phyloP scores from a whole-genome alignment of 1,140 invertebrate genomes.

The Zaprionus gabonicus region DNA sequence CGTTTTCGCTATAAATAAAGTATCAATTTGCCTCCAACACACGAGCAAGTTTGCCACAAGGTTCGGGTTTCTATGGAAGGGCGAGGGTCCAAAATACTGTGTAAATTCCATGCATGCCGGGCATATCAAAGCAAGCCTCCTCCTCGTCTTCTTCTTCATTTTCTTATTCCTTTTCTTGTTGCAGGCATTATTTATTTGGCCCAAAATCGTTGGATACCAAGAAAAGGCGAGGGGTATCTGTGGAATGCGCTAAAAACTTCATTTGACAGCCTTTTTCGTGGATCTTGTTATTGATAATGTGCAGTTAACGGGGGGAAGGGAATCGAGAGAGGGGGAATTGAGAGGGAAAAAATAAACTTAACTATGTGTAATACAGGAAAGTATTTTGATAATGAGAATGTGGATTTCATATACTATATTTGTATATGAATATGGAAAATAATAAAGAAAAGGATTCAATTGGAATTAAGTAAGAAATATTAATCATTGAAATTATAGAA shows the following conservation, averaged over 20 bases:
- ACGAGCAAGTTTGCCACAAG: not conserved
- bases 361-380: too few relatives aligned
- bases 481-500: too few relatives aligned
- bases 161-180: not conserved
- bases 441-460: too few relatives aligned
- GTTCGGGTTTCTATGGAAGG: conserved; percentile 69
- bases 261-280: conserved; percentile 13
- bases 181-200: conserved; percentile 45
- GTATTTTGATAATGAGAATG: too few relatives aligned
- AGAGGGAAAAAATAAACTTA: not conserved
- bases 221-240: conserved; percentile 29
- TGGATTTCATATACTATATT: too few relatives aligned
- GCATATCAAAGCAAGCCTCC: conserved; percentile 14
- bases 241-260: conserved; percentile 50
- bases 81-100: conserved; percentile 34
- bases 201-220: conserved; percentile 42
- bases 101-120: conserved; percentile 44
- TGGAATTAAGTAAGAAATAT: too few relatives aligned
- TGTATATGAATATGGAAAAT: too few relatives aligned
- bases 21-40: conserved; percentile 48
- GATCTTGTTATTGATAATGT: conserved; percentile 2
- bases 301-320: not conserved
- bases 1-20: conserved; percentile 67
- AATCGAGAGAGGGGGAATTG: not conserved
- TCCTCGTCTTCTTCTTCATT: not conserved